Conservation (phyloP, 1,140 invertebrate genomes). For the Leptopilina boulardi region DNA sequence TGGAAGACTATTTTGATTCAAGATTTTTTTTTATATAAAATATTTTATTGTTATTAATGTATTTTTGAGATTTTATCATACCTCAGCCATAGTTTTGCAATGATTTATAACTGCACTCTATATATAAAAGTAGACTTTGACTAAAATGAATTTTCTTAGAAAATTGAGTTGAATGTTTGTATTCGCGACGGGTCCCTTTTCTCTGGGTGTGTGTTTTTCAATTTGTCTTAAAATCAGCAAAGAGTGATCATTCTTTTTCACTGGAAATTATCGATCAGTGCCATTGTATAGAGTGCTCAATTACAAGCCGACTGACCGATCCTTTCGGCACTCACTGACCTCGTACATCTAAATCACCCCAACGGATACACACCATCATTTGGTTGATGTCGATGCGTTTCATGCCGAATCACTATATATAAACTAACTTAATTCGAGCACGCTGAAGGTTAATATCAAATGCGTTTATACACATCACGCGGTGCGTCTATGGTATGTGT, state of each 20-base stretch:
- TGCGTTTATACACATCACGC: background rate
- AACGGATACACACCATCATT: conserved; percentile 72
- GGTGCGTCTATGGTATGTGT: conserved; percentile 36
- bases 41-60: no score
- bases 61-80: no score
- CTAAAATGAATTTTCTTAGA: no score
- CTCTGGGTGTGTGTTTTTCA: background rate
- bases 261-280: conserved; percentile 39
- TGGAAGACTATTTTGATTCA: no score
- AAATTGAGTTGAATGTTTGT: no score
- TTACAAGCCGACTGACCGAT: conserved; percentile 50
- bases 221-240: background rate
- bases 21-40: no score
- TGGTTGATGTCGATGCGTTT: conserved; percentile 63
- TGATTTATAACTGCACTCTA: no score
- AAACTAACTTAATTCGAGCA: conserved; percentile 33
- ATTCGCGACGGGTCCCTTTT: background rate
- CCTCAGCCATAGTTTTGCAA: background rate
- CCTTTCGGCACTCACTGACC: conserved; percentile 54
- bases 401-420: conserved; percentile 56
- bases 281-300: conserved; percentile 40
- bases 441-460: conserved; percentile 1
- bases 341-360: conserved; percentile 65
- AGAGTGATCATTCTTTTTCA: conserved; percentile 16
- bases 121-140: no score